These are phyloP conservation scores for Pelobates cultripes DNA, from an alignment of 2,797 vertebrate genomes.

Conservation along the genomic window DNA sequence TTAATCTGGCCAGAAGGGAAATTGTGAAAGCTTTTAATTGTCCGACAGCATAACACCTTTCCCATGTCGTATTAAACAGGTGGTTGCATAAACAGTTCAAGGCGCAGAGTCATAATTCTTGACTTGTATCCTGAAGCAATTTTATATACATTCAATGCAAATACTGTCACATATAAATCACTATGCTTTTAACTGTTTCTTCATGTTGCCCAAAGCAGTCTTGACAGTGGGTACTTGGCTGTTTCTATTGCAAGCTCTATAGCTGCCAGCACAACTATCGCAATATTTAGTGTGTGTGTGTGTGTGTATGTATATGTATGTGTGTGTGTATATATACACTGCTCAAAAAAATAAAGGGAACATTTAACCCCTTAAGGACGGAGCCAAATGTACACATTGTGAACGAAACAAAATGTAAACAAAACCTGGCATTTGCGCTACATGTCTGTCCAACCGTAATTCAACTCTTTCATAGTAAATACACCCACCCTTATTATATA, in stretches of 20 bases:
- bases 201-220: slow-evolving; percentile 27
- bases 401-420: too few species aligned
- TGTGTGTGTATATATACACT: too few species aligned
- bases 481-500: too few species aligned
- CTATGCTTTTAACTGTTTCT: slow-evolving; percentile 5
- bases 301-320: too few species aligned
- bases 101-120: background rate
- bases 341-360: too few species aligned
- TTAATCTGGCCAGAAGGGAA: background rate
- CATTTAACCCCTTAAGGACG: too few species aligned
- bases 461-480: too few species aligned
- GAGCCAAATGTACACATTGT: too few species aligned
- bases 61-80: background rate
- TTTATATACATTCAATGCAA: slow-evolving; percentile 30
- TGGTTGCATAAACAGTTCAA: slow-evolving; percentile 16
- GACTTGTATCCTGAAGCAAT: slow-evolving; percentile 5
- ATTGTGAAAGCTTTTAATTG: background rate
- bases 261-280: background rate
- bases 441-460: too few species aligned
- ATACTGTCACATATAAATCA: slow-evolving; percentile 7
- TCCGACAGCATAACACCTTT: slow-evolving; percentile 6
- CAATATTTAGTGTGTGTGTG: background rate
- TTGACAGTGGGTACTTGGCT: slow-evolving; percentile 11
- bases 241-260: background rate
- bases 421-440: too few species aligned